phyloP scores from a whole-genome alignment of 2,797 vertebrate species.

The Momotus momota region DNA sequence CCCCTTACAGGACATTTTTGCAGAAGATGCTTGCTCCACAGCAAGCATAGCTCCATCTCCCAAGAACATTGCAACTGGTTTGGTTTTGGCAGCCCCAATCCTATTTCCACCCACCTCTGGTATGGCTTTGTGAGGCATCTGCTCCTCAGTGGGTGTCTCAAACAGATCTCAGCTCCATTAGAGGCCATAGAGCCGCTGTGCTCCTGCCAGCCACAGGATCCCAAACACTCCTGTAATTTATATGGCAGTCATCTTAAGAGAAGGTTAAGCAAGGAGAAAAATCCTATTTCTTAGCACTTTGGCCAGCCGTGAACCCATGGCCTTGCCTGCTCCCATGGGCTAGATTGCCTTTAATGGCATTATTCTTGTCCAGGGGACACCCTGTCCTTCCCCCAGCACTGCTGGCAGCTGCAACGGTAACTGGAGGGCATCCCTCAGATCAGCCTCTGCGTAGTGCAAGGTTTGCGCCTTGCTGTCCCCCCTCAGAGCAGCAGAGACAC shows the following conservation, averaged over 20 bases:
- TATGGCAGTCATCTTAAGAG: not conserved
- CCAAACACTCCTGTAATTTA: conserved; percentile 55
- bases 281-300: not conserved
- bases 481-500: not conserved
- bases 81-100: not conserved
- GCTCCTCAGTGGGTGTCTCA: not conserved
- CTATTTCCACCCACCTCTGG: not conserved
- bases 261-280: not conserved
- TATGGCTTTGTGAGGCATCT: not conserved
- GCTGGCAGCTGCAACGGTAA: not conserved
- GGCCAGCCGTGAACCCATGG: rapidly evolving
- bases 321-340: rapidly evolving
- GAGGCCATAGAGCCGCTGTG: not conserved
- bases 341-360: not conserved
- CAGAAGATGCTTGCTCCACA: not conserved
- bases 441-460: rapidly evolving
- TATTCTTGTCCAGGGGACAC: no score
- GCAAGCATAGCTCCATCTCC: not conserved
- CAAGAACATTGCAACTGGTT: not conserved
- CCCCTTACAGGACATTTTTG: not conserved
- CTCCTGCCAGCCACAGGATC: conserved; percentile 30
- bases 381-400: not conserved
- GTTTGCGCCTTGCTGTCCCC: not conserved
- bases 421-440: not conserved
- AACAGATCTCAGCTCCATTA: not conserved